Evolutionary conservation across 2,113 vertebrate genomes (phyloP).

Genomic region (Ceyx cyanopectus): DNA sequence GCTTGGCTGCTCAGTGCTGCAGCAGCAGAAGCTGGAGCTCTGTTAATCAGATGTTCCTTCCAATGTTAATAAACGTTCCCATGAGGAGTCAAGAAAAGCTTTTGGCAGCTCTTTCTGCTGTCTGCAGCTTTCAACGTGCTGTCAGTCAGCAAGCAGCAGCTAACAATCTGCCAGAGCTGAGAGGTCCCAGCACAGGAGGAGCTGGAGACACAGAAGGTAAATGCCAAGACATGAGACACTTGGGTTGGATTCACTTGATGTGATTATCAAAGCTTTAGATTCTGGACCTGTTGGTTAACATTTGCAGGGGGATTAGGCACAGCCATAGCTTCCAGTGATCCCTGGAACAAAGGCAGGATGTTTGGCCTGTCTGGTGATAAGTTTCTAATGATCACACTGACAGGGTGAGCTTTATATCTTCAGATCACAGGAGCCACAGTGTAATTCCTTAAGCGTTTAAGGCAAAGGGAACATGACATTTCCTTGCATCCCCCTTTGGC

Average conservation of each 20-base stretch:
- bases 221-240: not conserved
- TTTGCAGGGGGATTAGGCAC: not conserved
- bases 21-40: not conserved
- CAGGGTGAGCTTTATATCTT: not conserved
- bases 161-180: not conserved
- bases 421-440: not conserved
- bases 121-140: slow-evolving; percentile 9
- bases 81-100: not conserved
- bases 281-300: not conserved
- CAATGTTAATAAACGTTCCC: not conserved
- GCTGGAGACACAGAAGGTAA: slow-evolving; percentile 6
- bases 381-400: slow-evolving; percentile 18
- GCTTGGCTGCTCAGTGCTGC: not conserved
- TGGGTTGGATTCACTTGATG: not conserved
- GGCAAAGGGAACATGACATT: not conserved
- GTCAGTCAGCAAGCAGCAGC: slow-evolving; percentile 11
- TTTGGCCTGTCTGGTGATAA: slow-evolving; percentile 26
- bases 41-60: not conserved
- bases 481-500: not conserved
- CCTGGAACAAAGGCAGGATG: slow-evolving; percentile 45
- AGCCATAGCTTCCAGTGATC: not conserved
- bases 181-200: not conserved
- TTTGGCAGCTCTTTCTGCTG: slow-evolving; percentile 16
- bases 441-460: not conserved
- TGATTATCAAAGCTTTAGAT: not conserved